Conservation (phyloP, 2,888 invertebrate genomes). For the Spilosoma lubricipeda region DNA sequence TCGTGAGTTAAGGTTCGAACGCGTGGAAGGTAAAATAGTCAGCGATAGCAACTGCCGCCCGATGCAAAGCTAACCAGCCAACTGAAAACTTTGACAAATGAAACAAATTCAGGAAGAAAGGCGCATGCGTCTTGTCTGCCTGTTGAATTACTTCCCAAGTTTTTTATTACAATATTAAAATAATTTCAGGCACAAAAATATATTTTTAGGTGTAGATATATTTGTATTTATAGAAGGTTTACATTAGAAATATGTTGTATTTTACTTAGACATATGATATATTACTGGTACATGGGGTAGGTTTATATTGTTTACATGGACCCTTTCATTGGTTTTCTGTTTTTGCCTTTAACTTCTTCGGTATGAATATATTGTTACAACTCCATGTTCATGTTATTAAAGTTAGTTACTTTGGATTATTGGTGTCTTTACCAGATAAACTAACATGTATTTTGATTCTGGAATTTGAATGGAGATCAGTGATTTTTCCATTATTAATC, state of each 20-base stretch:
- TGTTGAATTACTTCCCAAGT: slow-evolving; percentile 61
- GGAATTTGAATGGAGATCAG: no score
- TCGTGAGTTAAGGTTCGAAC: slow-evolving; percentile 35
- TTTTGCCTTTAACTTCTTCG: neutral
- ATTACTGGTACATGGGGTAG: neutral
- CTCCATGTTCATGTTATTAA: neutral
- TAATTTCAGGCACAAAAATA: slow-evolving; percentile 25
- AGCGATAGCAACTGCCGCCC: slow-evolving; percentile 46
- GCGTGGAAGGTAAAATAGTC: slow-evolving; percentile 21
- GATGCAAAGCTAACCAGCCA: slow-evolving; percentile 43
- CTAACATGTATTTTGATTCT: neutral
- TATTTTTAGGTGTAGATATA: neutral
- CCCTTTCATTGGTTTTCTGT: neutral
- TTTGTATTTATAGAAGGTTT: slow-evolving; percentile 15
- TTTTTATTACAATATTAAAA: slow-evolving; percentile 42
- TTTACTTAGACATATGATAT: neutral
- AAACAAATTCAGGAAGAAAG: slow-evolving; percentile 37
- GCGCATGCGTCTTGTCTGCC: slow-evolving; percentile 65
- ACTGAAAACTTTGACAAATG: slow-evolving; percentile 62
- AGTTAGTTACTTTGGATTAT: neutral
- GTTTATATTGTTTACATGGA: neutral
- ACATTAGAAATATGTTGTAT: no score
- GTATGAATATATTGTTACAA: neutral
- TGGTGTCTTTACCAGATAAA: neutral
- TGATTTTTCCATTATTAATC: no score